Percentiles rank a stretch among this genome's conserved stretches.
phyloP scores from a whole-genome alignment of 1,140 invertebrate genomes.

The Caenorhabditis latens region DNA sequence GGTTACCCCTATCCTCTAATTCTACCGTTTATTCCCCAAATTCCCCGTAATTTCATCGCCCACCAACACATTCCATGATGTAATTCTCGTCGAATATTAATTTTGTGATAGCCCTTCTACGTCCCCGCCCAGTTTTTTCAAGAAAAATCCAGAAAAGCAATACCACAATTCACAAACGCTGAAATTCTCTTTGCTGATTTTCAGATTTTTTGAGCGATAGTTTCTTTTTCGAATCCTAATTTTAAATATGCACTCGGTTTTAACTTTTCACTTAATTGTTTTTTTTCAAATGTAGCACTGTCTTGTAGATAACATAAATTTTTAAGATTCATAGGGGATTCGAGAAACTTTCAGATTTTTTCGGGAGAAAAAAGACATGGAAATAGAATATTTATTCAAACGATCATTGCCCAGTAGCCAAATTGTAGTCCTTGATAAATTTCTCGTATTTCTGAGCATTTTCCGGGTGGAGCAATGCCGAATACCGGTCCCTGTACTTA shows the following conservation, averaged over 20 bases:
- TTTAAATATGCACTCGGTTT: background rate
- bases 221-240: background rate
- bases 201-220: slow-evolving; percentile 5
- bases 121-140: slow-evolving; percentile 3
- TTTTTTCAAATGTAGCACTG: background rate
- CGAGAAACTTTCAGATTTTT: too few relatives aligned
- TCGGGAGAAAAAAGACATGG: too few relatives aligned
- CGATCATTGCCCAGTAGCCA: background rate
- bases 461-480: background rate
- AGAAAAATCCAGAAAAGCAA: slow-evolving; percentile 31
- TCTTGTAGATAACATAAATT: slow-evolving; percentile 39
- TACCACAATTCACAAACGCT: background rate
- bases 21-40: background rate
- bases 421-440: slow-evolving; percentile 56
- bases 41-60: slow-evolving; percentile 39
- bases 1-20: background rate
- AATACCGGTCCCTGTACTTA: slow-evolving; percentile 19
- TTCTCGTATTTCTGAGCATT: slow-evolving; percentile 1
- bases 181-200: slow-evolving; percentile 2
- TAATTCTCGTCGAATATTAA: slow-evolving; percentile 43
- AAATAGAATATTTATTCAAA: too few relatives aligned
- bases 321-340: background rate
- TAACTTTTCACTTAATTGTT: background rate
- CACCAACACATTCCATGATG: slow-evolving; percentile 38
- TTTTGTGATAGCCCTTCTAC: slow-evolving; percentile 27